Conservation (phyloP, 2,113 vertebrate genomes). For the Paradoxurus hermaphroditus region DNA sequence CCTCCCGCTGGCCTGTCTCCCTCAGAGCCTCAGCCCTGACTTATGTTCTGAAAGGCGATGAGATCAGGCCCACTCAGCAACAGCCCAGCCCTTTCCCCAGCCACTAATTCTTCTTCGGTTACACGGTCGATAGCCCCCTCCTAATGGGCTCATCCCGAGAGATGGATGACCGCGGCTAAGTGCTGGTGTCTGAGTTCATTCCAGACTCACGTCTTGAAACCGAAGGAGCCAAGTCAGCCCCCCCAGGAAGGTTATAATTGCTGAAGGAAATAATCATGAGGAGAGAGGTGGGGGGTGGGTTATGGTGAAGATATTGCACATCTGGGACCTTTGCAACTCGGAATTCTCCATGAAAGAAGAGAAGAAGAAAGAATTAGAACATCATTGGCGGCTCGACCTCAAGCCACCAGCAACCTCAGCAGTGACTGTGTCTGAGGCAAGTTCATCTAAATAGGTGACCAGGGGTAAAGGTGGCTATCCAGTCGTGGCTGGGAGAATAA, state of each 20-base stretch:
- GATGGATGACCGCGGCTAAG: background rate
- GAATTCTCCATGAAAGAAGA: background rate
- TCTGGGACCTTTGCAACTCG: background rate
- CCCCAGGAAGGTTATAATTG: background rate
- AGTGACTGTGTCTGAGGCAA: background rate
- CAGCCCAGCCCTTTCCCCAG: background rate
- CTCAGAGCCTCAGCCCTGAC: background rate
- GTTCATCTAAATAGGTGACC: background rate
- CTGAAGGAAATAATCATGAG: background rate
- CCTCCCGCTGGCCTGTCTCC: background rate
- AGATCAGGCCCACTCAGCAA: background rate
- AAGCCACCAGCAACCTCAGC: background rate
- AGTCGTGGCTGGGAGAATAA: no score
- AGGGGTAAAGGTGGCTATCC: background rate
- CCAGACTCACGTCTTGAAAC: background rate
- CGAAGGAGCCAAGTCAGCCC: background rate
- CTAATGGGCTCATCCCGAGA: background rate
- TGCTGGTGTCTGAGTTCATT: background rate
- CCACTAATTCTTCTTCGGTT: background rate
- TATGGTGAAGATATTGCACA: no score
- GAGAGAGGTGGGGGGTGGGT: background rate
- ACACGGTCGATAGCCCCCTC: background rate
- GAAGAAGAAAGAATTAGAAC: background rate
- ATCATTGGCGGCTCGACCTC: background rate
- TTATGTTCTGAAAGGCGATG: background rate